Conservation (phyloP, 64 coral and sea anemone species). For the Actinia tenebrosa region DNA sequence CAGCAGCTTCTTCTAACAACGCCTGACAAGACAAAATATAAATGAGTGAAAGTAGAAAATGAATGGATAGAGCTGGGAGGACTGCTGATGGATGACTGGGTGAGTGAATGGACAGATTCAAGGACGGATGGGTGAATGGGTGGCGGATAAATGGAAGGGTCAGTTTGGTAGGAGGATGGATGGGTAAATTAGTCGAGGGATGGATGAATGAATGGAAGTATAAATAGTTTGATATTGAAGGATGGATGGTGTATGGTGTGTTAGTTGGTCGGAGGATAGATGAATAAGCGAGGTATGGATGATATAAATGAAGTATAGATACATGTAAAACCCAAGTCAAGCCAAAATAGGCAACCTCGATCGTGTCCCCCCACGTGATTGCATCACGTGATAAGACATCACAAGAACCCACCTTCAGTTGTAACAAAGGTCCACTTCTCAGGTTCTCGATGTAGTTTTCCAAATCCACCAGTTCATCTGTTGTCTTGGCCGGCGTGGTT, state of each 20-base stretch:
- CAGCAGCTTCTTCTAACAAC: conserved; percentile 78
- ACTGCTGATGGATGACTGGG: background rate
- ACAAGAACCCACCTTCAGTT: conserved; percentile 60
- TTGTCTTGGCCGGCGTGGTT: conserved; percentile 61
- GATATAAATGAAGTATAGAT: too few relatives aligned
- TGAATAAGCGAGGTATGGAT: background rate
- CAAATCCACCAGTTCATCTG: conserved; percentile 78
- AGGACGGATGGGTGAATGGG: too few relatives aligned
- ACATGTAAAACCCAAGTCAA: too few relatives aligned
- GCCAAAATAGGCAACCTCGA: background rate
- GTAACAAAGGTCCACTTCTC: conserved; percentile 67
- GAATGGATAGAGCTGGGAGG: background rate
- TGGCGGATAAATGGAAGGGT: too few relatives aligned
- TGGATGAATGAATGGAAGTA: background rate
- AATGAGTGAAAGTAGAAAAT: background rate
- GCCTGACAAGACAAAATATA: conserved; percentile 22
- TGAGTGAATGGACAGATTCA: background rate
- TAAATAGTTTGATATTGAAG: too few relatives aligned
- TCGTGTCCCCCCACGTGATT: background rate
- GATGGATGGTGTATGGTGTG: too few relatives aligned
- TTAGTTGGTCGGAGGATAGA: too few relatives aligned
- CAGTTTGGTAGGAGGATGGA: too few relatives aligned
- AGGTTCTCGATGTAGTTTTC: conserved; percentile 86
- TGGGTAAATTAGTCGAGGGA: too few relatives aligned
- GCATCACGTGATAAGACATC: background rate